Conservation (phyloP, 1,140 invertebrate genomes). For the Penaeus indicus region DNA sequence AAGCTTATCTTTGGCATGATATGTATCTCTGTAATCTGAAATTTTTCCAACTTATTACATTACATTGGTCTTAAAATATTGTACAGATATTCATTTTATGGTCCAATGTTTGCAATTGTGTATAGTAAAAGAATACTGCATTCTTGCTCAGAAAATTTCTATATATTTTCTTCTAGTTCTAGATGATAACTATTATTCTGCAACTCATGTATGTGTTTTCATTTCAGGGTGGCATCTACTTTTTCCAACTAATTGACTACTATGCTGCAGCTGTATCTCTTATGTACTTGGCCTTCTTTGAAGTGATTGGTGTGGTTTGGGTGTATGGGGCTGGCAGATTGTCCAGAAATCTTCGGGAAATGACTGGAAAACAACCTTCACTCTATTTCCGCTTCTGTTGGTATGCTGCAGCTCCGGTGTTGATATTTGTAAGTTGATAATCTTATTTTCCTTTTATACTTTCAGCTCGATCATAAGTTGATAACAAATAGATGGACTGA, state of each 20-base stretch:
- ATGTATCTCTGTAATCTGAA: not conserved
- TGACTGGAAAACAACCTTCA: conserved; percentile 85
- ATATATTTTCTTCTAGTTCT: too few relatives aligned
- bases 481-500: too few relatives aligned
- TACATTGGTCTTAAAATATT: not conserved
- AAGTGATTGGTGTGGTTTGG: conserved; percentile 91
- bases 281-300: conserved; percentile 92
- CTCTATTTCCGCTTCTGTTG: conserved; percentile 88
- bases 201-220: conserved; percentile 9
- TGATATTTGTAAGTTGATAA: conserved; percentile 79
- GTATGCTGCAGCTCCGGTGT: conserved; percentile 83
- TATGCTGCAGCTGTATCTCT: conserved; percentile 91
- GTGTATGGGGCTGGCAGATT: conserved; percentile 88
- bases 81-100: too few relatives aligned
- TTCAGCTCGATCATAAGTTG: too few relatives aligned
- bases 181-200: too few relatives aligned
- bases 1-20: not conserved
- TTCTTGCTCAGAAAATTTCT: too few relatives aligned
- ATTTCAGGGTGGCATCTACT: conserved; percentile 88
- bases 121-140: too few relatives aligned
- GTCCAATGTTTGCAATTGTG: too few relatives aligned
- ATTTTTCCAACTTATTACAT: not conserved
- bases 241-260: conserved; percentile 93
- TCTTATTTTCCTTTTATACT: too few relatives aligned
- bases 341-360: conserved; percentile 85